phyloP scores from a whole-genome alignment of 2,797 vertebrate genomes.

The Ceyx erithaca region DNA sequence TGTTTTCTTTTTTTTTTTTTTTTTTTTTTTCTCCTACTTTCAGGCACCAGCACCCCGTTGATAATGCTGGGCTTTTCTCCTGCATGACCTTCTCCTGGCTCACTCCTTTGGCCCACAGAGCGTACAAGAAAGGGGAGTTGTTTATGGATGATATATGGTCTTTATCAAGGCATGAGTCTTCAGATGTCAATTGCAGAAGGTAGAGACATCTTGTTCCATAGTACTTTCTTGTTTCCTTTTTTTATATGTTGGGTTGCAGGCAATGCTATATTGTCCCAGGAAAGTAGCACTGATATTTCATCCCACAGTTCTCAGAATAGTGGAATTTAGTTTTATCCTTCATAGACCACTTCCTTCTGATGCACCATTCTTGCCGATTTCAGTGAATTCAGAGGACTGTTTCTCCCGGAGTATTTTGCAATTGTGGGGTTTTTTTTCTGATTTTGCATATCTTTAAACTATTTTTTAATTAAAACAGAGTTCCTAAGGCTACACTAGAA shows the following conservation, averaged over 20 bases:
- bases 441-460: conserved; percentile 16
- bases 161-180: conserved; percentile 87
- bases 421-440: not conserved
- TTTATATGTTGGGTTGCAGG: not conserved
- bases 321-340: not conserved
- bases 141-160: conserved; percentile 88
- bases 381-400: not conserved
- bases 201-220: conserved; percentile 64
- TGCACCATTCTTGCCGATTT: rapidly evolving
- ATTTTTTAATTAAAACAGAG: conserved; percentile 27
- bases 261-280: not conserved
- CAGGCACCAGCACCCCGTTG: conserved; percentile 89
- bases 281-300: not conserved
- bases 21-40: not conserved
- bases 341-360: not conserved
- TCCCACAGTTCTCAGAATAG: not conserved
- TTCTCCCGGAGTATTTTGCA: not conserved
- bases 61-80: conserved; percentile 92
- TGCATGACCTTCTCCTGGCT: conserved; percentile 95
- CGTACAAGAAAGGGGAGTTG: conserved; percentile 89
- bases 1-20: not conserved
- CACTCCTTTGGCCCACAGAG: conserved; percentile 83
- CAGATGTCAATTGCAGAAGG: conserved; percentile 90
- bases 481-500: conserved; percentile 43
- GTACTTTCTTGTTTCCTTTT: not conserved